Conservation (phyloP, 2,113 vertebrate species). For the Tachysurus fulvidraco region DNA sequence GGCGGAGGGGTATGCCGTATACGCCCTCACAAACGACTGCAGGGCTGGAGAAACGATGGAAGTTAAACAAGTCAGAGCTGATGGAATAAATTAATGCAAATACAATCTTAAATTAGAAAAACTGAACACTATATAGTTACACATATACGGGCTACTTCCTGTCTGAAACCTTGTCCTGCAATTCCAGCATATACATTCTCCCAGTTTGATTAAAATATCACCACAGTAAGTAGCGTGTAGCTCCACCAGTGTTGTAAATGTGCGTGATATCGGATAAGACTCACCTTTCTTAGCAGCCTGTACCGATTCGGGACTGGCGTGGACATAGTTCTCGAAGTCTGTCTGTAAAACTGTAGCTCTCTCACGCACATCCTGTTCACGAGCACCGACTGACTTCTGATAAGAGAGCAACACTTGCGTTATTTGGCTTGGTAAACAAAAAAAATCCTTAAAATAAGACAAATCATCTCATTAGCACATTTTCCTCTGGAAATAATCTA, state of each 20-base stretch:
- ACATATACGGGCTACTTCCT: neutral
- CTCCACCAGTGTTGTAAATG: neutral
- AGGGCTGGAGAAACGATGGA: constrained; percentile 73
- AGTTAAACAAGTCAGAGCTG: neutral
- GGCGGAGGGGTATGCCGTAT: constrained; percentile 83
- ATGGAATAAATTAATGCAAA: neutral
- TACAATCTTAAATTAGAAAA: neutral
- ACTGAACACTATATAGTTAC: neutral
- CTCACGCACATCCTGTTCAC: constrained; percentile 81
- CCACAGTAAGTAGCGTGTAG: neutral
- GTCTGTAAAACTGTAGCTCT: constrained; percentile 90
- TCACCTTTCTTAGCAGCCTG: constrained; percentile 87
- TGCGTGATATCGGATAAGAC: constrained; percentile 40
- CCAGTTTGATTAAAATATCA: neutral
- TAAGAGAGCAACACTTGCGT: constrained; percentile 28
- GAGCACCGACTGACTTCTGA: constrained; percentile 70
- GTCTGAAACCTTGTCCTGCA: neutral
- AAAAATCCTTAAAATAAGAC: neutral
- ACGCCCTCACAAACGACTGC: constrained; percentile 90
- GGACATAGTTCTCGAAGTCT: constrained; percentile 84
- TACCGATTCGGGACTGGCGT: constrained; percentile 68
- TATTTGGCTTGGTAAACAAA: neutral
- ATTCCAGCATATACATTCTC: neutral
- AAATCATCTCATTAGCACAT: neutral
- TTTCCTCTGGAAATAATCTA: neutral